A percentile compares a stretch with the other conserved stretches of the same genome.
Conservation (phyloP, 2,113 vertebrate genomes). For the Ailuropoda melanoleuca region DNA sequence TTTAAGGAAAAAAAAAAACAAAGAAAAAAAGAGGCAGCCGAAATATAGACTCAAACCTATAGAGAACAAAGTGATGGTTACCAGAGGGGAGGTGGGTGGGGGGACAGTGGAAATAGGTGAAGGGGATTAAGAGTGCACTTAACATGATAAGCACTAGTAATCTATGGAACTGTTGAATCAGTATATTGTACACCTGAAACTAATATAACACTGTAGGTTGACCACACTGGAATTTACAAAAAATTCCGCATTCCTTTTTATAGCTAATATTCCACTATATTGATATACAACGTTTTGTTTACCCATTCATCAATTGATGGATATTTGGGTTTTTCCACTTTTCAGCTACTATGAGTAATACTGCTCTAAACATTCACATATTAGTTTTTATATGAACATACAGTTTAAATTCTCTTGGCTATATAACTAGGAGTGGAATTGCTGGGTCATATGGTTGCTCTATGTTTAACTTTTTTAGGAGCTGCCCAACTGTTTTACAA, state of each 20-base stretch:
- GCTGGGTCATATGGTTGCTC: not conserved
- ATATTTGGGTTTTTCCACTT: not conserved
- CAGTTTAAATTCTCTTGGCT: not conserved
- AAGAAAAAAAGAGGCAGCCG: not conserved
- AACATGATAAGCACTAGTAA: not conserved
- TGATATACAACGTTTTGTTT: not conserved
- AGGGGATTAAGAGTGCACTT: not conserved
- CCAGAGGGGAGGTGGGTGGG: not conserved
- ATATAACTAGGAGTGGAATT: not conserved
- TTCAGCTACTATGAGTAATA: not conserved
- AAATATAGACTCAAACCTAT: not conserved
- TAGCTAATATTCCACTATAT: not conserved
- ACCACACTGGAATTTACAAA: not conserved
- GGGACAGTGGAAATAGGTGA: not conserved
- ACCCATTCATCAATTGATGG: not conserved
- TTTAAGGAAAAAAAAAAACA: not conserved
- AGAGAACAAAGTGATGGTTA: not conserved
- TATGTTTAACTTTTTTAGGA: constrained; percentile 15
- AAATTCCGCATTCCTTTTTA: not conserved
- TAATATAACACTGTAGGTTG: not conserved
- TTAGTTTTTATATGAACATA: not conserved
- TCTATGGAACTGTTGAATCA: not conserved
- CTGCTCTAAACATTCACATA: not conserved
- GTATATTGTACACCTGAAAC: not conserved
- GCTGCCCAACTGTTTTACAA: not conserved